Conservation (phyloP, 2,797 vertebrate genomes). For the Gephyroberyx darwinii region DNA sequence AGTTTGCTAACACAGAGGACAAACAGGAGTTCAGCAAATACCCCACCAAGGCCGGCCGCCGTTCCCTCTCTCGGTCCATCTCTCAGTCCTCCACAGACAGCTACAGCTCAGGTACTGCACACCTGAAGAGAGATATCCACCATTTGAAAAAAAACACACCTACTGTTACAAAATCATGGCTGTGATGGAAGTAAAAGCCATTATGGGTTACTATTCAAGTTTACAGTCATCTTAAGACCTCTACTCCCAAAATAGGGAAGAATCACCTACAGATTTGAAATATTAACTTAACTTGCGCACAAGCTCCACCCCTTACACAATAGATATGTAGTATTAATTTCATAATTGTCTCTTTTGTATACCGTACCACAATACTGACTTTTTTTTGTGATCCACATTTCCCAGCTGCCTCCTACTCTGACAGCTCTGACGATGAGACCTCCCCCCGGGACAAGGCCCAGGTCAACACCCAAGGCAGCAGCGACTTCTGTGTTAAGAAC, state of each 20-base stretch:
- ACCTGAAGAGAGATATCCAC: neutral
- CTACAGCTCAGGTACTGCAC: conserved; percentile 93
- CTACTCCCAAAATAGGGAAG: neutral
- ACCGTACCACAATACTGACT: conserved; percentile 39
- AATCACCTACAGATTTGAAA: no score
- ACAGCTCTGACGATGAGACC: conserved; percentile 97
- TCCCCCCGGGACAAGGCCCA: conserved; percentile 96
- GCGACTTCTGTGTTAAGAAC: conserved; percentile 98
- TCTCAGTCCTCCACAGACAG: conserved; percentile 99
- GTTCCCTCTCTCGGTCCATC: conserved; percentile 96
- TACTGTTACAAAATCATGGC: neutral
- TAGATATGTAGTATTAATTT: conserved; percentile 47
- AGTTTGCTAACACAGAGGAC: conserved; percentile 94
- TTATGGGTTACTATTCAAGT: neutral
- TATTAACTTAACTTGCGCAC: no score
- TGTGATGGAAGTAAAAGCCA: neutral
- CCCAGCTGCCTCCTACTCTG: conserved; percentile 95
- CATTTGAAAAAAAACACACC: neutral
- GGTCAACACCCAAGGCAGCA: conserved; percentile 94
- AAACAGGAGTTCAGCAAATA: conserved; percentile 98
- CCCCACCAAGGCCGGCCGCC: conserved; percentile 95
- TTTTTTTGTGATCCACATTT: conserved; percentile 46
- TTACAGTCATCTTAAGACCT: neutral
- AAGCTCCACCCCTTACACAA: conserved; percentile 12
- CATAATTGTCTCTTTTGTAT: conserved; percentile 42